Base-by-base conservation (phyloP, 2,888 invertebrate species). In the Dynastes tityus region DNA sequence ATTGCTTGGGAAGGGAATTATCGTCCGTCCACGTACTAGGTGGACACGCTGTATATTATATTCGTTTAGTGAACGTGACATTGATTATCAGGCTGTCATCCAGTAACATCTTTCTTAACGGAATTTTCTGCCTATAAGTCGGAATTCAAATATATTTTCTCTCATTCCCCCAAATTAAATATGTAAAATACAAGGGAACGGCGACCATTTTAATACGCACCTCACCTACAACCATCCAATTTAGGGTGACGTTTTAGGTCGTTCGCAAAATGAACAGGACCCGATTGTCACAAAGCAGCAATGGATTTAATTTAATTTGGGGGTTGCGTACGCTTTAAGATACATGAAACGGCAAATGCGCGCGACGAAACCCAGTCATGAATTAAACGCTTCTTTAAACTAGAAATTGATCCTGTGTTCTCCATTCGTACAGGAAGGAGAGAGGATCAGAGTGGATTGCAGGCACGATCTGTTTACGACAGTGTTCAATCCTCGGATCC, bases 381-480 rank as follows among this genome's bases (percentile, higher is more conserved):
- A 85, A 85, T 85, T 85, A 84, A 85, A 85, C 83, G 84, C 82
- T 84, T 85, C 85, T 85, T 85, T 84, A 85, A 83, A 84, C 84
- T 83, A 83, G 81, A 81, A 84, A 84, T 84, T 84, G 85, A 85
- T 85, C 86, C 83, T 80, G 82, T 58, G n/a, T 83, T 83, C 84
- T 80, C 82, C 82, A 81, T 82, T 83, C 80, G 80, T 83, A 80
- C 79, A 76, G 79, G 76, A 61, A 40, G 29, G 67, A 65, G 80
- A 83, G 82, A 82, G 84, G 84, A 84, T 84, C 84, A 84, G 82
- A 79, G 76, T 78, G 84, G 86, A 85, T 85, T 84, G 85, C 83
- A 85, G 85, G 84, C 85, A 86, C 86, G 87, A 87, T 87, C 87
- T 87, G 87, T 87, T 87, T 87, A 87, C 87, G 87, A 87, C 87